Conservation (phyloP, 1,140 invertebrate genomes). For the Eumaeus atala region DNA sequence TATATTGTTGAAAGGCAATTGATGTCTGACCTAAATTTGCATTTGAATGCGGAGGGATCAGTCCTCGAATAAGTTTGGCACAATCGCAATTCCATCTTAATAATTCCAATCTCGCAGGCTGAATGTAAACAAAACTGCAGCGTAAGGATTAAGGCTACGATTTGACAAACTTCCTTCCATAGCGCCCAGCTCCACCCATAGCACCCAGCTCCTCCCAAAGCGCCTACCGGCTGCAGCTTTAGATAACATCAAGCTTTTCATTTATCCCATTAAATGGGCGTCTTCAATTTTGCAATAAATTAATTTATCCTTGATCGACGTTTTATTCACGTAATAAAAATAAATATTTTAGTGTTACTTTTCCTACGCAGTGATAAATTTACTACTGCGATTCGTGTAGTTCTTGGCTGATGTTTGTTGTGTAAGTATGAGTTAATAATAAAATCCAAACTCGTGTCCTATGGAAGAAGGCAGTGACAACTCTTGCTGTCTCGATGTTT, state of each 20-base stretch:
- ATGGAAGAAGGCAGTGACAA: too few relatives aligned
- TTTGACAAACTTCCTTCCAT: slow-evolving; percentile 52
- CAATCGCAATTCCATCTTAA: slow-evolving; percentile 61
- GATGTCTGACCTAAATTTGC: slow-evolving; percentile 64
- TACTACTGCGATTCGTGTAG: too few relatives aligned
- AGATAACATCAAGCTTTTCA: slow-evolving; percentile 35
- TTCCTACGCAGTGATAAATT: too few relatives aligned
- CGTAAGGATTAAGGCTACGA: slow-evolving; percentile 48
- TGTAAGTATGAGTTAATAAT: too few relatives aligned
- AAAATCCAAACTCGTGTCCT: too few relatives aligned
- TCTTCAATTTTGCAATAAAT: too few relatives aligned
- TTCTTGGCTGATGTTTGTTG: too few relatives aligned
- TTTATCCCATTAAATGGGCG: neutral
- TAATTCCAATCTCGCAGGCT: slow-evolving; percentile 59
- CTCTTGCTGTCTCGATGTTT: too few relatives aligned
- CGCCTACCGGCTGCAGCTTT: slow-evolving; percentile 21
- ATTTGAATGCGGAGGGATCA: slow-evolving; percentile 54
- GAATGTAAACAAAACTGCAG: slow-evolving; percentile 57
- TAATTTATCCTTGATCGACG: too few relatives aligned
- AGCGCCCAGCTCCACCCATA: too few relatives aligned
- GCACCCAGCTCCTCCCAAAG: slow-evolving; percentile 28
- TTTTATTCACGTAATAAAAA: too few relatives aligned
- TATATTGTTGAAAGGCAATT: slow-evolving; percentile 60
- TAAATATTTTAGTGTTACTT: too few relatives aligned
- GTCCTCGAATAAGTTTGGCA: slow-evolving; percentile 54